Conservation (phyloP, 64 coral and sea anemone genomes). For the Pocillopora damicornis region DNA sequence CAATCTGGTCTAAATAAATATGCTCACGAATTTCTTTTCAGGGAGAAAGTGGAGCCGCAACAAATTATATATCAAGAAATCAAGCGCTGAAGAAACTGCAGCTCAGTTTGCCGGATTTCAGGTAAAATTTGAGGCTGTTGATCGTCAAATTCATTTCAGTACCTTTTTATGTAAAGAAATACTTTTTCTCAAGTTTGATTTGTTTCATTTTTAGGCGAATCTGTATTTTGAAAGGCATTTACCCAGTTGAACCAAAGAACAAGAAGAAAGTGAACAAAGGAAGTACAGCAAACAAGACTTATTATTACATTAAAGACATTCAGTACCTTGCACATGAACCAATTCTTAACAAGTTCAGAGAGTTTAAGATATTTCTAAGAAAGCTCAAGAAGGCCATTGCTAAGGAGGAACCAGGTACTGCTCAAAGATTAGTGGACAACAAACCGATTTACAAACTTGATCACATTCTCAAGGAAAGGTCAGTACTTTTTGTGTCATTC, state of each 20-base stretch:
- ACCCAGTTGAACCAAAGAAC: constrained; percentile 96
- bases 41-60: constrained; percentile 90
- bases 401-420: constrained; percentile 94
- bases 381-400: constrained; percentile 94
- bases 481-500: not conserved
- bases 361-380: constrained; percentile 91
- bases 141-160: not conserved
- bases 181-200: not conserved
- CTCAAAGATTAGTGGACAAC: constrained; percentile 71
- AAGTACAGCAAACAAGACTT: constrained; percentile 84
- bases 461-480: constrained; percentile 97
- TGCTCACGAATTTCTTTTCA: constrained; percentile 17
- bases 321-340: constrained; percentile 91
- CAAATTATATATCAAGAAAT: constrained; percentile 79
- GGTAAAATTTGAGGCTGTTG: constrained; percentile 23
- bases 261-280: constrained; percentile 97
- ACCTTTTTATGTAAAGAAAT: not conserved
- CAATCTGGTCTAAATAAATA: not conserved
- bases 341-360: constrained; percentile 91
- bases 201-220: constrained; percentile 53
- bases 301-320: constrained; percentile 91
- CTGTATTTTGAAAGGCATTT: constrained; percentile 94
- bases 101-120: constrained; percentile 93
- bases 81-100: constrained; percentile 94
- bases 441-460: constrained; percentile 93